Conservation (phyloP, 2,113 vertebrate genomes). For the Saccopteryx leptura region DNA sequence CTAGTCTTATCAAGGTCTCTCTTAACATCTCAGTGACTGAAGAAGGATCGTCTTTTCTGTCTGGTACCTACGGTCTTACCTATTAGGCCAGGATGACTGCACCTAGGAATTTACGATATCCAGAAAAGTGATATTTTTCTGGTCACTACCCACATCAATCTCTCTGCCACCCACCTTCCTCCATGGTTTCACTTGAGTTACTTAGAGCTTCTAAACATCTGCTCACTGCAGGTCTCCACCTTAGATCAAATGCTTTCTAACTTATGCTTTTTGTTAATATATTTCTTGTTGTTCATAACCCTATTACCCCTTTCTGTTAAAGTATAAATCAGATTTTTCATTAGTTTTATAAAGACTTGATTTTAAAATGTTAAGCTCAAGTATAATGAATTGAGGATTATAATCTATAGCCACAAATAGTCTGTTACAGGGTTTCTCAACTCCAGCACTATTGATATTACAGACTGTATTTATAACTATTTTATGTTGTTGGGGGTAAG, state of each 20-base stretch:
- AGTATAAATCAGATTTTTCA: not conserved
- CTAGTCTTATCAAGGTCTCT: not conserved
- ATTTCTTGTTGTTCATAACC: not conserved
- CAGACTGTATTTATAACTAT: no score
- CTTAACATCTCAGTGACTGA: not conserved
- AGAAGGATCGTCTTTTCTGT: constrained; percentile 19
- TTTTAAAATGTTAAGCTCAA: not conserved
- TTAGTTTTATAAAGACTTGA: constrained; percentile 34
- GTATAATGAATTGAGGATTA: not conserved
- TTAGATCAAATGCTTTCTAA: constrained; percentile 47
- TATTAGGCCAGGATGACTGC: not conserved
- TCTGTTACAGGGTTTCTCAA: not conserved
- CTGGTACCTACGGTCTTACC: not conserved
- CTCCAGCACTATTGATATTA: not conserved
- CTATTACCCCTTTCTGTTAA: not conserved
- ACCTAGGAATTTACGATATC: not conserved
- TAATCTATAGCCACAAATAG: not conserved
- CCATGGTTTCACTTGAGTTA: not conserved
- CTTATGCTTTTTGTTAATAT: not conserved
- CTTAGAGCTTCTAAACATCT: not conserved
- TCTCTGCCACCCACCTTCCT: not conserved
- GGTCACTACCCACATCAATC: not conserved
- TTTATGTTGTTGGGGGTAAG: not conserved
- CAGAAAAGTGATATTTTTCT: not conserved
- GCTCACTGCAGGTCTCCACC: not conserved